phyloP scores from a whole-genome alignment of 2,888 invertebrate species.

The Epirrhoe tristata region DNA sequence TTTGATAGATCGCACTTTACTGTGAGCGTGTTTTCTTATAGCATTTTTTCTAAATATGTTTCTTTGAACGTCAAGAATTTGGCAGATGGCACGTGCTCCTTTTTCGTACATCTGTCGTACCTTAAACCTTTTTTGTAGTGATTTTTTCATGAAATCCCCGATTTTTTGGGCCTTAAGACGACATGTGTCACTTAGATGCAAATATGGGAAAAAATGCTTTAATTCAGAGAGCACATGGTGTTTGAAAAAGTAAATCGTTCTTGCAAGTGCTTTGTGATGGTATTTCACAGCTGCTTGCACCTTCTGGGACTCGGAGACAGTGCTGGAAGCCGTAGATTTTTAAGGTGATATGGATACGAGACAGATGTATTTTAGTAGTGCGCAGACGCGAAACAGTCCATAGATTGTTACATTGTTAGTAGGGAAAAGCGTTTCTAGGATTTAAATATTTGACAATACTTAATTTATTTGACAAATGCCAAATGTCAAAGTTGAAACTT shows the following conservation, averaged over 20 bases:
- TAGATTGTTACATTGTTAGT: too few species aligned
- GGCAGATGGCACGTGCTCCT: slow-evolving; percentile 85
- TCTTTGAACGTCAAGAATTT: slow-evolving; percentile 70
- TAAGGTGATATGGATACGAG: slow-evolving; percentile 2
- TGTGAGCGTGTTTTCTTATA: slow-evolving; percentile 41
- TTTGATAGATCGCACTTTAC: slow-evolving; percentile 68
- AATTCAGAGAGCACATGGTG: slow-evolving; percentile 77
- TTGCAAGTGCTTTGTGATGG: slow-evolving; percentile 75
- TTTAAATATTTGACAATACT: too few species aligned
- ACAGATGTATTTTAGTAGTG: slow-evolving; percentile 11
- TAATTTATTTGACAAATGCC: too few species aligned
- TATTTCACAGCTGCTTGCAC: slow-evolving; percentile 71
- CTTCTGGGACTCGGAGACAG: slow-evolving; percentile 49
- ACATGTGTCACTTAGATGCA: slow-evolving; percentile 82
- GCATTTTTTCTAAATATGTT: slow-evolving; percentile 67
- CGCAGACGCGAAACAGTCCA: too few species aligned
- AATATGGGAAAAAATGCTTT: slow-evolving; percentile 78
- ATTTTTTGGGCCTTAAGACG: slow-evolving; percentile 58
- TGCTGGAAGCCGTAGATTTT: slow-evolving; percentile 26
- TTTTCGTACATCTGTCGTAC: slow-evolving; percentile 80
- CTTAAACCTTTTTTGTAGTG: slow-evolving; percentile 67
- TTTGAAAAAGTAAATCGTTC: slow-evolving; percentile 75
- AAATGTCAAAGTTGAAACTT: too few species aligned
- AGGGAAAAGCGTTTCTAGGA: too few species aligned
- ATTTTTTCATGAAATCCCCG: slow-evolving; percentile 62